Conservation (phyloP, 1,140 invertebrate species). For the Batillaria attramentaria region DNA sequence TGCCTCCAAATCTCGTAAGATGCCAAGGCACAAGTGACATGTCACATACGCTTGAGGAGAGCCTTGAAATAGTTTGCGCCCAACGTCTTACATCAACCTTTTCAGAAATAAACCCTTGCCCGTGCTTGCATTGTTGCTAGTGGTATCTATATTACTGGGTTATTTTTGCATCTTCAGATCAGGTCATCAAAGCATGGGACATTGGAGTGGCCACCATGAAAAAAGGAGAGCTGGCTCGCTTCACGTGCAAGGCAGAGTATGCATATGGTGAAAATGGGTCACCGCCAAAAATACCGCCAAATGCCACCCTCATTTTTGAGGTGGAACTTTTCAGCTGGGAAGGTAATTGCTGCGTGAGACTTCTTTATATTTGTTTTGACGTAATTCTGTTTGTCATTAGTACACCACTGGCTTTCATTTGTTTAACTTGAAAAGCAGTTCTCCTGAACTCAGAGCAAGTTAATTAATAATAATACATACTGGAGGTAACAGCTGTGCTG, state of each 20-base stretch:
- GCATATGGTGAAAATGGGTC: constrained; percentile 90
- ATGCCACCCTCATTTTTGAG: constrained; percentile 91
- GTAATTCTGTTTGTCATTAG: too few species aligned
- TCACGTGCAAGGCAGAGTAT: constrained; percentile 92
- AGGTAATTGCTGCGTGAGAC: constrained; percentile 64
- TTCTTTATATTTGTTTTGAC: too few species aligned
- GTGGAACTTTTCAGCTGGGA: constrained; percentile 76
- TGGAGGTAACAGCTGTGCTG: too few species aligned
- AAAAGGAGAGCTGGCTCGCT: constrained; percentile 86
- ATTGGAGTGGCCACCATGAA: constrained; percentile 95
- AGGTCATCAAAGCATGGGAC: constrained; percentile 96
- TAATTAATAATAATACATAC: too few species aligned
- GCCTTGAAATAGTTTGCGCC: background rate
- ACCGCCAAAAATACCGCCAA: constrained; percentile 91
- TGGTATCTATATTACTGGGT: too few species aligned
- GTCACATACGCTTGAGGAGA: background rate
- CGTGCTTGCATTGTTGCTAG: background rate
- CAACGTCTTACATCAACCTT: background rate
- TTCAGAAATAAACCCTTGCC: background rate
- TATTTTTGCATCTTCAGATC: constrained; percentile 71
- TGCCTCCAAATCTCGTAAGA: too few species aligned
- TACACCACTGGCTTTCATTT: too few species aligned
- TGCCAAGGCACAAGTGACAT: too few species aligned
- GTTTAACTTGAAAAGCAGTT: too few species aligned
- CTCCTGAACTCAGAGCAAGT: too few species aligned